Percentiles rank a stretch among this genome's conserved stretches.
Evolutionary conservation across 2,888 invertebrate genomes (phyloP).

Genomic region (Lottia gigantea): DNA sequence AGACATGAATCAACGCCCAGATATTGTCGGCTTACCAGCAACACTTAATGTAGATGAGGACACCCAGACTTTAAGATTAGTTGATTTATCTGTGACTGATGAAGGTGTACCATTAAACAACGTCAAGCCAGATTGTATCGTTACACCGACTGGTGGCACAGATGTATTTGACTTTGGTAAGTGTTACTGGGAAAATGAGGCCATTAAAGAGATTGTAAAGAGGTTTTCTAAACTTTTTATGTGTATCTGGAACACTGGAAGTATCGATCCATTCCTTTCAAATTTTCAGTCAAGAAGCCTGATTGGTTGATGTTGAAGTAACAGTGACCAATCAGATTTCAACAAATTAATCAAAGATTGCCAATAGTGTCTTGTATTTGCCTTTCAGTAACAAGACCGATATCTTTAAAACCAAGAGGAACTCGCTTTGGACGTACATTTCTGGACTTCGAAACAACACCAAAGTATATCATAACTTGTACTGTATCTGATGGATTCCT

Average conservation of each 20-base stretch:
- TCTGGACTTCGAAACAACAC: constrained; percentile 7
- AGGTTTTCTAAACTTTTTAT: too few relatives aligned
- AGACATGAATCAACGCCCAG: constrained; percentile 1
- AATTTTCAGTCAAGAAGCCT: too few relatives aligned
- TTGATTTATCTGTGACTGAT: neutral
- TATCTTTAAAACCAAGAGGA: neutral
- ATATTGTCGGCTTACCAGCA: neutral
- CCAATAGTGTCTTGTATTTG: too few relatives aligned
- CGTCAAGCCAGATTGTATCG: neutral
- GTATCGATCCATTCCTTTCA: too few relatives aligned
- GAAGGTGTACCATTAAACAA: neutral
- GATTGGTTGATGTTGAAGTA: too few relatives aligned
- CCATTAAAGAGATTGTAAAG: too few relatives aligned
- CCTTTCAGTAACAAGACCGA: constrained; percentile 5
- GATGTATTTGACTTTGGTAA: neutral
- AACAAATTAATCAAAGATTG: too few relatives aligned
- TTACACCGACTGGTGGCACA: neutral
- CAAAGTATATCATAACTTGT: constrained; percentile 7
- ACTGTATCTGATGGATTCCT: constrained; percentile 10
- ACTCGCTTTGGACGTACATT: neutral
- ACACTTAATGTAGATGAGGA: neutral
- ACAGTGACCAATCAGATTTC: too few relatives aligned
- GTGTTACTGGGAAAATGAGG: neutral
- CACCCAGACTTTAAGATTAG: neutral
- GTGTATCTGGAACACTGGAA: too few relatives aligned